Evolutionary conservation across 2,797 vertebrate genomes (phyloP).

Genomic region (Cichlasoma orientale): DNA sequence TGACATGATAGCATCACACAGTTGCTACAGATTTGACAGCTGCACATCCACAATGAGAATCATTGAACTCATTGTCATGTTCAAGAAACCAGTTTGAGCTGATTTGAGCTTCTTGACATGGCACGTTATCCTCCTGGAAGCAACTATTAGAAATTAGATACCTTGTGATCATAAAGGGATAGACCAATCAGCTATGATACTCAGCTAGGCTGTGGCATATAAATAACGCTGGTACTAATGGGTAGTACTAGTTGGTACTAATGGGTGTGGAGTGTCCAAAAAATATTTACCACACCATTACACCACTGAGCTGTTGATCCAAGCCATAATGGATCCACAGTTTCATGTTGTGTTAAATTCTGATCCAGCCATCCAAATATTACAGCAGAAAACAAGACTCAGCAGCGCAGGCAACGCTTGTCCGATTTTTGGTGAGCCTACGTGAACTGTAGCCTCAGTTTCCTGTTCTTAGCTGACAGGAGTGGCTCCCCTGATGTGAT

Average conservation of each 20-base stretch:
- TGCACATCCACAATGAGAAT: not conserved
- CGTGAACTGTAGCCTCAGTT: not conserved
- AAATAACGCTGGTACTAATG: fast-evolving
- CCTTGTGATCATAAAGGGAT: not conserved
- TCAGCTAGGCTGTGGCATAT: not conserved
- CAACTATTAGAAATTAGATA: not conserved
- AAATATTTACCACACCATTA: not conserved
- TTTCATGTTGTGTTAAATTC: not conserved
- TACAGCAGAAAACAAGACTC: not conserved
- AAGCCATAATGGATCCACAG: not conserved
- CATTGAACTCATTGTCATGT: no score
- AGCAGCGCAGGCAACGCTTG: no score
- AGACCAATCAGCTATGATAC: not conserved
- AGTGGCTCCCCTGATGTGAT: not conserved
- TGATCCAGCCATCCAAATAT: not conserved
- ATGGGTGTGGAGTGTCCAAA: not conserved
- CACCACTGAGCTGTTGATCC: not conserved
- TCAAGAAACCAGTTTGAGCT: no score
- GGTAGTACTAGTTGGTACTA: no score
- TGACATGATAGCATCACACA: not conserved
- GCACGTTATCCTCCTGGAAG: not conserved
- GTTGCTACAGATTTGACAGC: not conserved
- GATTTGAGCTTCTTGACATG: no score
- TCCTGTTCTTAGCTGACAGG: not conserved
- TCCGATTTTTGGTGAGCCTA: not conserved